Conservation (phyloP, 2,113 vertebrate genomes). For the Uropsilus gracilis region DNA sequence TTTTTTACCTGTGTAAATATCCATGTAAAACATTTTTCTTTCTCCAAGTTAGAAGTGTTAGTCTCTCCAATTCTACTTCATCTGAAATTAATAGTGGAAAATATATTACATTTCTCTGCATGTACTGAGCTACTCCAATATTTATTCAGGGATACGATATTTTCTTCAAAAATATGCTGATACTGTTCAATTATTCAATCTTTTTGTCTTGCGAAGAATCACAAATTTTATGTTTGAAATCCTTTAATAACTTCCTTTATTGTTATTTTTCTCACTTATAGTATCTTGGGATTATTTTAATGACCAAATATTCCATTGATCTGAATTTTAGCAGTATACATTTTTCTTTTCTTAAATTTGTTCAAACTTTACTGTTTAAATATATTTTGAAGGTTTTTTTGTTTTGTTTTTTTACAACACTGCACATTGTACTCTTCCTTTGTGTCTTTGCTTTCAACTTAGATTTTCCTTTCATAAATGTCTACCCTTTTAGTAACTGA, state of each 20-base stretch:
- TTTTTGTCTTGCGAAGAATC: background rate
- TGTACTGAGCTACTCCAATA: background rate
- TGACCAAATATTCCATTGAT: background rate
- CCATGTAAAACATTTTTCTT: background rate
- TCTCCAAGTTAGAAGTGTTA: background rate
- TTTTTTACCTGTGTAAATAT: background rate
- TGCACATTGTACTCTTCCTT: background rate
- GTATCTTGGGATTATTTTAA: background rate
- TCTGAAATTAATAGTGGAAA: background rate
- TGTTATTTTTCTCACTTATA: background rate
- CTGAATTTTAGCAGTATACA: background rate
- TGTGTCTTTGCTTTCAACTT: background rate
- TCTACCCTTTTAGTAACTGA: background rate
- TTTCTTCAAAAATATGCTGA: slow-evolving; percentile 16
- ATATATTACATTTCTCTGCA: background rate
- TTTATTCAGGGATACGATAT: background rate
- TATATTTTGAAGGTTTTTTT: slow-evolving; percentile 14
- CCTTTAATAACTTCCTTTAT: background rate
- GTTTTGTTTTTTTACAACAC: background rate
- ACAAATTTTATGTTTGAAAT: background rate
- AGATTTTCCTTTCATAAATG: background rate
- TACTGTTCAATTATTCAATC: background rate
- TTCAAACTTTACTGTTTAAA: background rate
- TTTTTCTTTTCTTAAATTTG: background rate
- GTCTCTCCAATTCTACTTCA: background rate